Conservation (phyloP, 2,888 invertebrate species). For the Epinotia bilunana region DNA sequence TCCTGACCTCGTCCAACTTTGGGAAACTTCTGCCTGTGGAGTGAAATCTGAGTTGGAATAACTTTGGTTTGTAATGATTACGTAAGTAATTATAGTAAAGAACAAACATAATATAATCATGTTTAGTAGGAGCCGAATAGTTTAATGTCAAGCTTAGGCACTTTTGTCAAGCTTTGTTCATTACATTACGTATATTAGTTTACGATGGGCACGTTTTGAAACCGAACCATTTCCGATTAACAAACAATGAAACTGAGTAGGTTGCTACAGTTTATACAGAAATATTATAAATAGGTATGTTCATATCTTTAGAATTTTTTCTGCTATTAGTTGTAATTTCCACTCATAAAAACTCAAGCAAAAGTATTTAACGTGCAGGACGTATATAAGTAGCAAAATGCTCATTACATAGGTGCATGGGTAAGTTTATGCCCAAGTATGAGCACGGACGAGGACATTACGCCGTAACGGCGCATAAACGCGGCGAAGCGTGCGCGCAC, state of each 20-base stretch:
- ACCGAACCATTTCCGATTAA: not conserved
- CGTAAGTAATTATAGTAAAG: conserved; percentile 7
- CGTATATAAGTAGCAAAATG: conserved; percentile 18
- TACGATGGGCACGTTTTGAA: not conserved
- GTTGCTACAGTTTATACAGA: not conserved
- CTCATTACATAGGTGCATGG: conserved; percentile 8
- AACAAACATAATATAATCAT: not conserved
- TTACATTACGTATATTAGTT: not conserved
- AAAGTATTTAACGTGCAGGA: not conserved
- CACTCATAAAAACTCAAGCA: not conserved
- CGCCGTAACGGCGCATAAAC: conserved; percentile 66
- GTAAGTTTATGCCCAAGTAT: conserved; percentile 26
- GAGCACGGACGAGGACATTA: conserved; percentile 45
- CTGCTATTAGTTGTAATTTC: not conserved
- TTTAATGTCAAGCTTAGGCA: not conserved
- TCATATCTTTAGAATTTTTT: not conserved
- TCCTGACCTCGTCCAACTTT: conserved; percentile 29
- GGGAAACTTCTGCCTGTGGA: conserved; percentile 12
- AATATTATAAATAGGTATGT: not conserved
- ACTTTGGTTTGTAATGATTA: conserved; percentile 21
- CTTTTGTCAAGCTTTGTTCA: not conserved
- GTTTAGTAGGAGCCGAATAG: not conserved
- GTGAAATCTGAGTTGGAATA: conserved; percentile 8
- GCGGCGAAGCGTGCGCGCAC: conserved; percentile 61
- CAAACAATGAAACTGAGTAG: not conserved